Evolutionary conservation across 2,797 vertebrate genomes (phyloP).

Genomic region (Fistularia tabacaria): DNA sequence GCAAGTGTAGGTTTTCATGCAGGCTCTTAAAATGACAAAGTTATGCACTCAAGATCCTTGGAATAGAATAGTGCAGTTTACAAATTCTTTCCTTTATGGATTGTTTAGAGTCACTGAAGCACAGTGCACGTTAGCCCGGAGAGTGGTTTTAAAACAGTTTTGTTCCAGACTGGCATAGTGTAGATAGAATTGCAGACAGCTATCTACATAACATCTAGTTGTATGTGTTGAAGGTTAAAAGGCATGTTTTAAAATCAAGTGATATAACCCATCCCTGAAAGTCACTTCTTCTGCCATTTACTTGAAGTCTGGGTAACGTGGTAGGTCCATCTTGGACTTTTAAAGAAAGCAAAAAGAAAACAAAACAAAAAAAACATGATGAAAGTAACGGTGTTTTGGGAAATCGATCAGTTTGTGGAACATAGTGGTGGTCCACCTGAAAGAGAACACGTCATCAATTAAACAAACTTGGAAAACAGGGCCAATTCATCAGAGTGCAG

Average conservation of each 20-base stretch:
- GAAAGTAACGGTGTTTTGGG: constrained; percentile 42
- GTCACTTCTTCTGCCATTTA: too few species aligned
- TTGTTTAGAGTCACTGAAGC: constrained; percentile 58
- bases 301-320: constrained; percentile 25
- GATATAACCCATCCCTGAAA: too few species aligned
- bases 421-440: constrained; percentile 63
- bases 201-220: too few species aligned
- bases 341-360: constrained; percentile 33
- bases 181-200: constrained; percentile 5
- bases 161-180: constrained; percentile 14
- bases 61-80: constrained; percentile 62
- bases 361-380: constrained; percentile 5
- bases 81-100: constrained; percentile 69
- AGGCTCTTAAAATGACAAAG: constrained; percentile 71
- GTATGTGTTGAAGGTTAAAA: too few species aligned
- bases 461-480: constrained; percentile 73
- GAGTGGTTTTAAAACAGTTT: constrained; percentile 31
- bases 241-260: too few species aligned
- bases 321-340: constrained; percentile 46
- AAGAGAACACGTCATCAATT: constrained; percentile 77
- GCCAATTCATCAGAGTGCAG: constrained; percentile 73
- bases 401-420: constrained; percentile 68
- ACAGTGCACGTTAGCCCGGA: constrained; percentile 39
- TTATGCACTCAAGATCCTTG: constrained; percentile 68
- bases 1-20: constrained; percentile 72